Evolutionary conservation across 2,888 invertebrate species (phyloP).

Genomic region (Noctua janthina): DNA sequence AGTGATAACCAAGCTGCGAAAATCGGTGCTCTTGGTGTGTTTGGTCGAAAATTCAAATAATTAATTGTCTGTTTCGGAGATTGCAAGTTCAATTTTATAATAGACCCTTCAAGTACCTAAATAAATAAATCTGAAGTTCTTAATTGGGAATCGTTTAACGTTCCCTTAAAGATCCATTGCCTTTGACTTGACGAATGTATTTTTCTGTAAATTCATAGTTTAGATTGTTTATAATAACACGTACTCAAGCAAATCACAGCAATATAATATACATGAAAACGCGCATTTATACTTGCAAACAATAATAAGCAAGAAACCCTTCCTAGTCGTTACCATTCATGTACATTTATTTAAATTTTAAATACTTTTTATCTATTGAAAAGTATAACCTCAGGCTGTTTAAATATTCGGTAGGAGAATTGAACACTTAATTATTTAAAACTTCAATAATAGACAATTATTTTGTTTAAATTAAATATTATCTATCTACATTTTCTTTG

Average conservation of each 20-base stretch:
- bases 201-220: slow-evolving; percentile 4
- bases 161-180: slow-evolving; percentile 16
- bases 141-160: slow-evolving; percentile 43
- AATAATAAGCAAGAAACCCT: slow-evolving; percentile 36
- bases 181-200: not conserved
- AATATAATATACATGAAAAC: slow-evolving; percentile 41
- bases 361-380: slow-evolving; percentile 54
- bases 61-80: not conserved
- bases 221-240: slow-evolving; percentile 7
- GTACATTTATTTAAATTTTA: slow-evolving; percentile 31
- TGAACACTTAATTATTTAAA: slow-evolving; percentile 78
- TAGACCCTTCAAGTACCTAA: not conserved
- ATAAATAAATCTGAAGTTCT: not conserved
- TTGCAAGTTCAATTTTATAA: not conserved
- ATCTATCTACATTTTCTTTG: slow-evolving; percentile 75
- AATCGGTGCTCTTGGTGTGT: slow-evolving; percentile 14
- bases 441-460: slow-evolving; percentile 78
- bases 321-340: slow-evolving; percentile 26
- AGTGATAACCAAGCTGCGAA: slow-evolving; percentile 26
- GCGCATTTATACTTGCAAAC: slow-evolving; percentile 33
- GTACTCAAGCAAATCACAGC: slow-evolving; percentile 49
- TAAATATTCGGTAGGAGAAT: slow-evolving; percentile 67
- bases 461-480: slow-evolving; percentile 69
- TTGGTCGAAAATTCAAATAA: slow-evolving; percentile 10
- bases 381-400: slow-evolving; percentile 63